Base-by-base conservation (phyloP, 2,888 invertebrate genomes). In the Acronicta alni region DNA sequence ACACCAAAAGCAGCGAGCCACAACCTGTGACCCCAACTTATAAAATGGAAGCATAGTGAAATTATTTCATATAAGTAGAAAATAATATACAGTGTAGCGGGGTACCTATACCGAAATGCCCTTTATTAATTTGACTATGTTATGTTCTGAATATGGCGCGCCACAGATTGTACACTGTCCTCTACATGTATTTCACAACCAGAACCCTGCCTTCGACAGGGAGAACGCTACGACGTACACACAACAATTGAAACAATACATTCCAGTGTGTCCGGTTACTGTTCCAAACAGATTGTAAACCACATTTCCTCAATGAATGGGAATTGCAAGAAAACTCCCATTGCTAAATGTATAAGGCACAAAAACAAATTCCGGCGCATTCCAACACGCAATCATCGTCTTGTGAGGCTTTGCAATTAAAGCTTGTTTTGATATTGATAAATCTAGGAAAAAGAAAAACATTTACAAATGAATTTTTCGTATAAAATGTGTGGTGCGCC, bases 21-120 rank as follows among this genome's bases (percentile, higher is more conserved):
- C 72, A 53, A 45, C 57, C 58, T 43, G 66, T 15, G 55, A 30
- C 58, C n/a, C 15, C 16, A 71, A 47, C 61, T 62, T 59, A 57
- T 68, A 66, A 65, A 75, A 74, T 72, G 79, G 72, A 72, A 74
- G 72, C 74, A 73, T 77, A 66, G 57, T 53, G 56, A 67, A 69
- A 70, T 52, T 58, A 67, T 45, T 57, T 70, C 51, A 64, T 57
- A 63, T 66, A 70, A 76, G 65, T 76, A 77, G 68, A 67, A 75
- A 73, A 60, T 67, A 64, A 67, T 61, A 62, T 78, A 71, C 77
- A 75, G 65, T 62, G 78, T 69, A 88, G 89, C 89, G 89, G 89
- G 91, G 89, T 89, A 89, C 89, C 82, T 86, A 85, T 82, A 88
- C 88, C 82, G 84, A 91, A 89, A 90, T 89, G 89, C 89, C 88